phyloP scores from a whole-genome alignment of 2,888 invertebrate species.

The Trissoscelio sp. region DNA sequence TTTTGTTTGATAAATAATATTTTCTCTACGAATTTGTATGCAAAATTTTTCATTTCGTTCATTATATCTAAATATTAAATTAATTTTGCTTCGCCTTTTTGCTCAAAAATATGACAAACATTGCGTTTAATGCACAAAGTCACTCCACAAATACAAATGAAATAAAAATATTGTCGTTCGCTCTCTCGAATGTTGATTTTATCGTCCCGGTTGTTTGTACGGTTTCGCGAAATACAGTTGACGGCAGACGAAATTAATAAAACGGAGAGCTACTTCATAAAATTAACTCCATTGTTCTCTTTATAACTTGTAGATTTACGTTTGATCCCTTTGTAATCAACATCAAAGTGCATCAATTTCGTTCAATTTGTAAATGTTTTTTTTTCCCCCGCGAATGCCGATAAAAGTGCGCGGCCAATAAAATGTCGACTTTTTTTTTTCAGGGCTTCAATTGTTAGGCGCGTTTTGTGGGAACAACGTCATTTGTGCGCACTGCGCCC shows the following conservation, averaged over 20 bases:
- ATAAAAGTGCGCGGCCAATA: slow-evolving; percentile 9
- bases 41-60: not conserved
- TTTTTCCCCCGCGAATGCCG: not conserved
- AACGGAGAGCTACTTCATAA: slow-evolving; percentile 39
- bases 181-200: slow-evolving; percentile 44
- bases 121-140: slow-evolving; percentile 32
- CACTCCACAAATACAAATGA: slow-evolving; percentile 25
- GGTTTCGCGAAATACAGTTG: slow-evolving; percentile 11
- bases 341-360: slow-evolving; percentile 29
- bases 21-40: not conserved
- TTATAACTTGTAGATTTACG: slow-evolving; percentile 27
- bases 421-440: slow-evolving; percentile 10
- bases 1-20: not conserved
- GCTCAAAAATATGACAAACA: slow-evolving; percentile 4
- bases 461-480: slow-evolving; percentile 12
- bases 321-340: slow-evolving; percentile 35
- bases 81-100: slow-evolving; percentile 9
- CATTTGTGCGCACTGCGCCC: not conserved
- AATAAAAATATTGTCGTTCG: slow-evolving; percentile 45
- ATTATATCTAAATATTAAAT: not conserved
- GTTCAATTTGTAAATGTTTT: slow-evolving; percentile 20
- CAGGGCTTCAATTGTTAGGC: slow-evolving; percentile 17
- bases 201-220: slow-evolving; percentile 30
- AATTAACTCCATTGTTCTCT: slow-evolving; percentile 39
- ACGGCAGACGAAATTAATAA: slow-evolving; percentile 43